Percentiles rank a stretch among this genome's conserved stretches.
Conservation (phyloP, 1,140 invertebrate species). For the Drosophila sturtevanti region DNA sequence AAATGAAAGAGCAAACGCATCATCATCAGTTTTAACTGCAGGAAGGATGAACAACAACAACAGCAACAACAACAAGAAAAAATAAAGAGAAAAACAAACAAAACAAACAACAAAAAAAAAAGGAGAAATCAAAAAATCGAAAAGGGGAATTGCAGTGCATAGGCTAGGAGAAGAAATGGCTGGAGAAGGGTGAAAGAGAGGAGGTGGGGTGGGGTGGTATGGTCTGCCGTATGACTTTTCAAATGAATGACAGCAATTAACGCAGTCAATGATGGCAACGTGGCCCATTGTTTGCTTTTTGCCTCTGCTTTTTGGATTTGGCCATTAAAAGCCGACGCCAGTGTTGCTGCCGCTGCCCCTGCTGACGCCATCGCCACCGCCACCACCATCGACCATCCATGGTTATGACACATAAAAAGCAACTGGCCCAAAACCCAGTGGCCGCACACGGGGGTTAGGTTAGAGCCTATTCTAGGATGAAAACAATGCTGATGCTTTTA, state of each 20-base stretch:
- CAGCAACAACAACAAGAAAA: background rate
- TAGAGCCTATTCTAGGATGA: constrained; percentile 27
- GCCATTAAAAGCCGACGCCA: constrained; percentile 67
- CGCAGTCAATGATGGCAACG: constrained; percentile 74
- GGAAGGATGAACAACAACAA: constrained; percentile 21
- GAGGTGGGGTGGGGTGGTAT: background rate
- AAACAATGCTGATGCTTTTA: constrained; percentile 36
- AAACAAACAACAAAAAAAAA: background rate
- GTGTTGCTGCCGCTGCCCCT: constrained; percentile 39
- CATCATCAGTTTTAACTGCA: constrained; percentile 73
- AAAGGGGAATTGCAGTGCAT: background rate
- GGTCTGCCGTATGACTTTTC: constrained; percentile 67
- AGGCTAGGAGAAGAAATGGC: too few relatives aligned
- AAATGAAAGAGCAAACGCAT: constrained; percentile 72
- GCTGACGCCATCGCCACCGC: background rate
- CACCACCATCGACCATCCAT: constrained; percentile 30
- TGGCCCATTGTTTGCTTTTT: constrained; percentile 63
- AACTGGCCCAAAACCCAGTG: constrained; percentile 30
- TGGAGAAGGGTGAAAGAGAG: background rate
- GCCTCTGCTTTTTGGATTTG: constrained; percentile 21
- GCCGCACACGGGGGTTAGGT: background rate
- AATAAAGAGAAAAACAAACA: background rate
- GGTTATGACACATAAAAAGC: constrained; percentile 74
- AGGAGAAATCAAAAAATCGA: background rate
- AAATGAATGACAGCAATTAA: constrained; percentile 81